Conservation (phyloP, 2,113 vertebrate species). For the Actinemys pallida region DNA sequence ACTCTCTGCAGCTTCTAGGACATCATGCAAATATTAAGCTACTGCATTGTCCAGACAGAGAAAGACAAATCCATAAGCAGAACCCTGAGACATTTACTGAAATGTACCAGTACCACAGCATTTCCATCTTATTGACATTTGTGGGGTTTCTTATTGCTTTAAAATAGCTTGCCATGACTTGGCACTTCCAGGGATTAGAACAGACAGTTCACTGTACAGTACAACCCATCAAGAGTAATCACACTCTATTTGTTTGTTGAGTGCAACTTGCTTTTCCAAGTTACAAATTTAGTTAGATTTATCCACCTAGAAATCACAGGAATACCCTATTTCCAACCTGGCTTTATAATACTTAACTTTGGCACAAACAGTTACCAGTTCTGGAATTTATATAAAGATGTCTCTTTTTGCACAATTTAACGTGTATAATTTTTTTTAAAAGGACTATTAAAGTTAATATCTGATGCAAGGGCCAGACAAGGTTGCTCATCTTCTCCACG, state of each 20-base stretch:
- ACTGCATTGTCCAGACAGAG: not conserved
- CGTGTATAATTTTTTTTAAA: no score
- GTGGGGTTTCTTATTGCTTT: not conserved
- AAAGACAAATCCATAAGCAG: not conserved
- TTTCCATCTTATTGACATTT: not conserved
- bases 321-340: not conserved
- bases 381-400: not conserved
- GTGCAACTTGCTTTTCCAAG: not conserved
- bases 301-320: not conserved
- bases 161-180: not conserved
- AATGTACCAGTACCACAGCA: constrained; percentile 11
- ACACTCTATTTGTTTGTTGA: not conserved
- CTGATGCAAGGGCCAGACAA: not conserved
- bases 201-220: rapidly evolving
- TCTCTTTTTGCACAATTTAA: not conserved
- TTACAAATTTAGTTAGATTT: not conserved
- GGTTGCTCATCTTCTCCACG: not conserved
- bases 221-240: not conserved
- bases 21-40: not conserved
- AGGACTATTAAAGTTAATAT: not conserved
- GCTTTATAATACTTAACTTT: not conserved
- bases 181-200: not conserved
- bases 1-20: not conserved
- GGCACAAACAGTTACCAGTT: not conserved
- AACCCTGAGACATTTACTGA: not conserved